Percentiles rank a stretch among this genome's conserved stretches.
Evolutionary conservation across 1,140 invertebrate genomes (phyloP).

Genomic region (Scaptomyza pallida): DNA sequence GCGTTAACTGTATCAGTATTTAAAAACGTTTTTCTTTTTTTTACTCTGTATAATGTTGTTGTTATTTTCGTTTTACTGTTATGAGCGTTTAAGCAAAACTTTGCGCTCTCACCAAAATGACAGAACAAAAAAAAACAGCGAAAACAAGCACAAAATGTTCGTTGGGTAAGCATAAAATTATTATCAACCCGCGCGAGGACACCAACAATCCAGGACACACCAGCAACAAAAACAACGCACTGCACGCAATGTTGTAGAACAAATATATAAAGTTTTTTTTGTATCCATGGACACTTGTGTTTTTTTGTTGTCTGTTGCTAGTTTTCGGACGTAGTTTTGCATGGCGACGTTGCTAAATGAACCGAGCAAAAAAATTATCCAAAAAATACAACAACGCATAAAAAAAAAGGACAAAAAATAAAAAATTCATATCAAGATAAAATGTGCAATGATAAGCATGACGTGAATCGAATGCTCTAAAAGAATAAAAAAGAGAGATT

Average conservation of each 20-base stretch:
- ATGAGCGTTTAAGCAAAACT: conserved; percentile 79
- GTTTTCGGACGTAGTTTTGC: conserved; percentile 69
- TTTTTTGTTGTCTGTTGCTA: conserved; percentile 39
- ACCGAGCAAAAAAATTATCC: conserved; percentile 58
- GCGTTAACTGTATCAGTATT: conserved; percentile 47
- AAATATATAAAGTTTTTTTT: conserved; percentile 68
- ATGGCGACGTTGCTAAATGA: conserved; percentile 75
- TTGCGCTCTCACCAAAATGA: conserved; percentile 41
- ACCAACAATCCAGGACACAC: conserved; percentile 29
- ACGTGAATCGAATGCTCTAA: conserved; percentile 3
- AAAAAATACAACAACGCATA: conserved; percentile 56
- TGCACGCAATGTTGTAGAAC: conserved; percentile 67
- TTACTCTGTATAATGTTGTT: conserved; percentile 49
- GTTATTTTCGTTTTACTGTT: conserved; percentile 66
- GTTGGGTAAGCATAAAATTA: conserved; percentile 78
- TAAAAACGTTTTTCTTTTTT: conserved; percentile 34
- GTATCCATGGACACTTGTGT: conserved; percentile 33
- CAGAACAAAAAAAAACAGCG: conserved; percentile 13
- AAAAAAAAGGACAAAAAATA: conserved; percentile 48
- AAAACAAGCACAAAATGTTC: conserved; percentile 46
- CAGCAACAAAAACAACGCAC: conserved; percentile 35
- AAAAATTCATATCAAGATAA: conserved; percentile 52
- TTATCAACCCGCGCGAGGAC: conserved; percentile 67
- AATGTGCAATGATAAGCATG: not conserved
- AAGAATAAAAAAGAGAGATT: not conserved